A percentile compares a stretch with the other conserved stretches of the same genome.
Conservation (phyloP, 2,888 invertebrate genomes). For the Sesia apiformis region DNA sequence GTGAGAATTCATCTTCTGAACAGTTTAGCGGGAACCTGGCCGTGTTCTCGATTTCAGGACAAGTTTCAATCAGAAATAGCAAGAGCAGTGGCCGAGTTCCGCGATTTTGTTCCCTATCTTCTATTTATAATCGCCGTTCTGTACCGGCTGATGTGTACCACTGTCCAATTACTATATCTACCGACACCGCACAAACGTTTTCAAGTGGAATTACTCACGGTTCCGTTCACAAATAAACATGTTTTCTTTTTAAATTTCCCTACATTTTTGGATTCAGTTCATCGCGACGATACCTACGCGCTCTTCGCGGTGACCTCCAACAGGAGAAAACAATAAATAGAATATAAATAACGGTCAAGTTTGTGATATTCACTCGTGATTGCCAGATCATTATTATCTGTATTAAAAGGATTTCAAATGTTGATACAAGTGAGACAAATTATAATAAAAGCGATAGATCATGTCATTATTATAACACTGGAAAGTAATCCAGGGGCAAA, state of each 20-base stretch:
- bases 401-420: no score
- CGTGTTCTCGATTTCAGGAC: slow-evolving; percentile 51
- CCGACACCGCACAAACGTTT: slow-evolving; percentile 34
- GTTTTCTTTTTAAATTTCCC: slow-evolving; percentile 17
- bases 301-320: not conserved
- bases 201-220: slow-evolving; percentile 28
- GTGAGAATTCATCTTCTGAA: slow-evolving; percentile 31
- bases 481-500: no score
- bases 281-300: slow-evolving; percentile 31
- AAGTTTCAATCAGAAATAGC: slow-evolving; percentile 56
- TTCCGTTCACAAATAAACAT: slow-evolving; percentile 27
- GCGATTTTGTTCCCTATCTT: slow-evolving; percentile 44
- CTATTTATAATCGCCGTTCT: slow-evolving; percentile 49
- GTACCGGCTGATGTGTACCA: slow-evolving; percentile 37
- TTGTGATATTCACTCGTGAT: no score
- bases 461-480: no score
- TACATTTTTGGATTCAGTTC: slow-evolving; percentile 36
- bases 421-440: no score
- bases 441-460: no score
- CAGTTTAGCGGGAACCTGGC: slow-evolving; percentile 33
- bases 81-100: slow-evolving; percentile 53
- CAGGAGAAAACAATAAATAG: not conserved
- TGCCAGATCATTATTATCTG: no score
- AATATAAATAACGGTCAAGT: no score
- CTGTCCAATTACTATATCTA: slow-evolving; percentile 36